Evolutionary conservation across 2,888 invertebrate species (phyloP).

Genomic region (Nomada lathburiana): DNA sequence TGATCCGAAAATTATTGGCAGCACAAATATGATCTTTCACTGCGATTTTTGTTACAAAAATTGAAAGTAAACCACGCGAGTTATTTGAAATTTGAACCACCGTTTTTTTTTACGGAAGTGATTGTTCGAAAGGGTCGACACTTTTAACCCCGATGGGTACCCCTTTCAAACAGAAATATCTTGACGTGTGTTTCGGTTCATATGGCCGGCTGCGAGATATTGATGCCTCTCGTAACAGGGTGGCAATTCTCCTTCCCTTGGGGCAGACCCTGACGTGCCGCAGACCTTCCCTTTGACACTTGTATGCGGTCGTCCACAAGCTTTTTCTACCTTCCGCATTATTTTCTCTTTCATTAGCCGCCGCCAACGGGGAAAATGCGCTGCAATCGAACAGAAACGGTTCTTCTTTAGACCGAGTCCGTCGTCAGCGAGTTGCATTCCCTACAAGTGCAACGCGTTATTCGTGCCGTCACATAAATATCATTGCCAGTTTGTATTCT

Average conservation of each 20-base stretch:
- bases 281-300: conserved; percentile 70
- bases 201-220: conserved; percentile 70
- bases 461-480: conserved; percentile 23
- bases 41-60: too few relatives aligned
- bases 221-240: conserved; percentile 63
- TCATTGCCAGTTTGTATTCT: background rate
- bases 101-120: background rate
- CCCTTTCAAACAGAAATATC: conserved; percentile 65
- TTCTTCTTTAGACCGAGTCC: background rate
- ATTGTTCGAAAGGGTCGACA: conserved; percentile 16
- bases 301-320: conserved; percentile 30
- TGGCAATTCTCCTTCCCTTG: conserved; percentile 50
- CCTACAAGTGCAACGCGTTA: conserved; percentile 12
- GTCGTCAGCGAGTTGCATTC: background rate
- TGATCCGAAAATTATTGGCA: too few relatives aligned
- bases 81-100: background rate
- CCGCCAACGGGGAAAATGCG: conserved; percentile 21
- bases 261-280: conserved; percentile 62
- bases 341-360: conserved; percentile 67
- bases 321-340: conserved; percentile 50
- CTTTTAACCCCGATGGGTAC: conserved; percentile 54
- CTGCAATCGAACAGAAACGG: conserved; percentile 16
- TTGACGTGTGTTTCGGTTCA: conserved; percentile 61
- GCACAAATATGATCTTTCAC: too few relatives aligned
- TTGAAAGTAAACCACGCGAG: too few relatives aligned